Base-by-base conservation (phyloP, 2,113 vertebrate species). In the Nesospiza acunhae region DNA sequence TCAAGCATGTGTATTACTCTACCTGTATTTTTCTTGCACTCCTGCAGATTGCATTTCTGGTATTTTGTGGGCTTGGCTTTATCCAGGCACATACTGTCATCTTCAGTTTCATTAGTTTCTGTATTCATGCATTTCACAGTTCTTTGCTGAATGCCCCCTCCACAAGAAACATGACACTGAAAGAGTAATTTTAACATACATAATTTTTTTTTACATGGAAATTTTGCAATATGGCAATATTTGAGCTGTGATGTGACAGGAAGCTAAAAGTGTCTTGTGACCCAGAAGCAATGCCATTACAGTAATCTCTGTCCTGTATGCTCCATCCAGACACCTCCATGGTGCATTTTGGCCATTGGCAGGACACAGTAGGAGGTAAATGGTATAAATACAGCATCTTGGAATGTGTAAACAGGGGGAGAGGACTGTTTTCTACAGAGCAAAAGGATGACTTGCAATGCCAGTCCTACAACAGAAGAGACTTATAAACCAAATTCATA, bases 91-190 rank as follows among this genome's bases (percentile, higher is more conserved):
- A 90, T 44, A 49, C 77, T 96, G 22, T 56, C 64, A 41, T 92
- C 86, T 83, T 97, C 84, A 3, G 94, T 96, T 78, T 88, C 67
- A 58, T 79, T 96, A 35, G 93, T 94, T 90, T 97, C 97, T n/a
- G 64, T 84, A 59, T 97, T 97, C 28, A 97, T 7, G 46, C 98
- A 98, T 24, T 33, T 94, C 55, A 98, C 92, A 33, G 72, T 59
- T 84, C 98, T 98, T 84, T 92, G 96, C 91, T 98, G 98, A 82
- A 95, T 37, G 19, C 98, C 98, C 11, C 95, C 96, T 59, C 98
- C 98, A 86, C 98, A 98, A 35, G 98, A 97, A 91, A 89, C 85
- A 0, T 96, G 91, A 67, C 98, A 98, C 98, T 98, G 96, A 72
- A 98, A 98, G 58, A 95, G 55, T 27, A 44, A 39, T 84, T 93